A percentile compares a stretch with the other conserved stretches of the same genome.
Conservation (phyloP, 2,797 vertebrate genomes). For the Cossypha polioptera region DNA sequence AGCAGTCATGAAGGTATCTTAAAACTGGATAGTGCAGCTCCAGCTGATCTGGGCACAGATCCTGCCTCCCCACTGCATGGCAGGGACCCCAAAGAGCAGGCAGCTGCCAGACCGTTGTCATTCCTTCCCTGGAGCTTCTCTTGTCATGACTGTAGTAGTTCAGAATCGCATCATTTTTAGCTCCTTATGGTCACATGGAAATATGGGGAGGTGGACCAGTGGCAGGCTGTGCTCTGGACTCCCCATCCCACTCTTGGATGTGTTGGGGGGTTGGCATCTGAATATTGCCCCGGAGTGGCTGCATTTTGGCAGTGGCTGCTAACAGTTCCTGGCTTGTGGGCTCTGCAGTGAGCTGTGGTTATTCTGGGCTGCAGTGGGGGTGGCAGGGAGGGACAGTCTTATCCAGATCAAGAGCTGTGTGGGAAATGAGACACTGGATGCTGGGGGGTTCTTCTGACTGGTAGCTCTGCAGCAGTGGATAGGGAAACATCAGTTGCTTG, state of each 20-base stretch:
- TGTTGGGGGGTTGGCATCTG: rapidly evolving
- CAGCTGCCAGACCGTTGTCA: rapidly evolving
- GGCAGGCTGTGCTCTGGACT: background rate
- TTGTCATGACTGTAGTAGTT: background rate
- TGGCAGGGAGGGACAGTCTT: background rate
- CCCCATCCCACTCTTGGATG: rapidly evolving
- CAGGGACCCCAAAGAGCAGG: background rate
- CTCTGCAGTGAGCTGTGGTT: background rate
- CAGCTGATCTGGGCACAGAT: background rate
- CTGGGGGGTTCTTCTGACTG: background rate
- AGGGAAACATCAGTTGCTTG: rapidly evolving
- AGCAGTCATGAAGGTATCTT: rapidly evolving
- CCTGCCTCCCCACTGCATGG: background rate
- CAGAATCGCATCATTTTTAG: rapidly evolving
- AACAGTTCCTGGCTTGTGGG: background rate
- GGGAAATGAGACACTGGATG: background rate
- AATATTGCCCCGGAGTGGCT: rapidly evolving
- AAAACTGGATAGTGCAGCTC: background rate
- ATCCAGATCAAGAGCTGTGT: rapidly evolving
- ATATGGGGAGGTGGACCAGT: background rate
- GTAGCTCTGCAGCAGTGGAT: background rate
- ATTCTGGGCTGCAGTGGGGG: background rate
- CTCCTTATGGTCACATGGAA: background rate
- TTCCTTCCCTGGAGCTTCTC: background rate
- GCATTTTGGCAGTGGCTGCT: background rate